A percentile compares a stretch with the other conserved stretches of the same genome.
phyloP scores from a whole-genome alignment of 2,797 vertebrate genomes.

The Coendou prehensilis region DNA sequence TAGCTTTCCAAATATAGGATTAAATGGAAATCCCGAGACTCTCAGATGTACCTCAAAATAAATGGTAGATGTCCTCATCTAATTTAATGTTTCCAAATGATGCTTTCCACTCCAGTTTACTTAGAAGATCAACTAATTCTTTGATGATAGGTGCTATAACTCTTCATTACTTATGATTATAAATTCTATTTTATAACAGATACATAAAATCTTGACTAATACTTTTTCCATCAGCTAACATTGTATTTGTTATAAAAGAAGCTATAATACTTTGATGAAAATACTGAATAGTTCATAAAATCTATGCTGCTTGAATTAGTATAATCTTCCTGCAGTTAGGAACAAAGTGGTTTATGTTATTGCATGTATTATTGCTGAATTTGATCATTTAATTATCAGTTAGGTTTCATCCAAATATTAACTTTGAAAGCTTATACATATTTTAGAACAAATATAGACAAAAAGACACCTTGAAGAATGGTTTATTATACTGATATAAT shows the following conservation, averaged over 20 bases:
- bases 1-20: slow-evolving; percentile 52
- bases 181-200: slow-evolving; percentile 68
- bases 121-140: slow-evolving; percentile 47
- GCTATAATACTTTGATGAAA: slow-evolving; percentile 75
- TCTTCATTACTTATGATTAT: slow-evolving; percentile 59
- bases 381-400: slow-evolving; percentile 78
- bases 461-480: slow-evolving; percentile 69
- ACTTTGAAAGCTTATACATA: slow-evolving; percentile 66
- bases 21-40: slow-evolving; percentile 56
- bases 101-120: slow-evolving; percentile 60
- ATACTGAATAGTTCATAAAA: slow-evolving; percentile 75
- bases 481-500: slow-evolving; percentile 77
- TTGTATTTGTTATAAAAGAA: slow-evolving; percentile 74
- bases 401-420: slow-evolving; percentile 77
- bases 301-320: slow-evolving; percentile 63
- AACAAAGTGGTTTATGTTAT: slow-evolving; percentile 69
- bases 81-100: slow-evolving; percentile 70
- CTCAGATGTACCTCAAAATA: slow-evolving; percentile 59
- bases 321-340: slow-evolving; percentile 63
- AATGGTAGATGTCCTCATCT: slow-evolving; percentile 59
- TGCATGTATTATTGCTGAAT: slow-evolving; percentile 72
- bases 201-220: slow-evolving; percentile 66
- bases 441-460: slow-evolving; percentile 77
- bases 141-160: slow-evolving; percentile 8
- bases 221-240: slow-evolving; percentile 65